Evolutionary conservation across 1,140 invertebrate species (phyloP), one percentile per base, ranked within the genome.

Genomic region (Drosophila subobscura): DNA sequence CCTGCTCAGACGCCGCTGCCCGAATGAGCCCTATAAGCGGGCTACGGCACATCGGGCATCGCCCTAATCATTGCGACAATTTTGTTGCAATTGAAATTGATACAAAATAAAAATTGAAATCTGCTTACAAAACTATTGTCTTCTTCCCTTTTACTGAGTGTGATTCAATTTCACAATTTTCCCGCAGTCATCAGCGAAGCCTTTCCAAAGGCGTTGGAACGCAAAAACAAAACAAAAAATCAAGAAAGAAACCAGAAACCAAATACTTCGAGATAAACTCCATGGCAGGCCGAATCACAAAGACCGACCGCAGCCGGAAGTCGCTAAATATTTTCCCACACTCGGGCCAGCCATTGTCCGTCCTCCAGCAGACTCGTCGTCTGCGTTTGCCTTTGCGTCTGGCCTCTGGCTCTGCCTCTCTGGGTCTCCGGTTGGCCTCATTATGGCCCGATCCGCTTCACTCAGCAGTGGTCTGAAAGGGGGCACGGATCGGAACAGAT

Each of bases 251-350:
- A 33, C 41, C 56, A 55, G 61, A 65, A 71, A 72, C 52, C 33
- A 54, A 72, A 37, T 37, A 37, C 10, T 57, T 49, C 44, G 52
- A 72, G 72, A 68, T 70, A 70, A 70, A 70, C 68, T 77, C 46
- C 68, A 44, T 60, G 47, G 66, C 42, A 29, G 54, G 42, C 53
- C 46, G 40, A 56, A 77, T 63, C 51, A 49, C 47, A 53, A 70
- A 79, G 77, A 63, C 77, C 68, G 75, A 63, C 72, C 76, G 46
- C 78, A 88, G 66, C 78, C 81, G 81, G 81, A 86, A 86, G 81
- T 86, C 71, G 81, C 61, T 72, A 70, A 86, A 88, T 88, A 81
- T 86, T 86, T 86, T 86, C 83, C 78, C 81, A 86, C 81, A 86
- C 74, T 85, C 63, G 45, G 47, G 44, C 56, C 60, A 55, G 71